Evolutionary conservation across 2,888 invertebrate genomes (phyloP).

Genomic region (Melikaiella ostensackeni): DNA sequence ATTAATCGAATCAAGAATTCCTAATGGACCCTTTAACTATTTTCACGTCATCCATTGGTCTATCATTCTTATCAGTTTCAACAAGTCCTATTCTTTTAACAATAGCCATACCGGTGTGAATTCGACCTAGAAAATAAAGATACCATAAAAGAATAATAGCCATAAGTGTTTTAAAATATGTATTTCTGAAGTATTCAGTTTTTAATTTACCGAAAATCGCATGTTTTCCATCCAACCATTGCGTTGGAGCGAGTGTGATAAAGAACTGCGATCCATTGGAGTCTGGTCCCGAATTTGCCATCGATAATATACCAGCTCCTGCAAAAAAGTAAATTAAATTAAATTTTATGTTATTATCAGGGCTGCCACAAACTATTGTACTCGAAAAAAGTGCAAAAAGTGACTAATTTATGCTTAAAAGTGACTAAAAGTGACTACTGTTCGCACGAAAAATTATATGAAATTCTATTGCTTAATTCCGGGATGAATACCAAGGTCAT

Average conservation of each 20-base stretch:
- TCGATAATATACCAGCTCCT: slow-evolving; percentile 88
- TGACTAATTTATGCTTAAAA: too few relatives aligned
- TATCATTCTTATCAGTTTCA: slow-evolving; percentile 95
- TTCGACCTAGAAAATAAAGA: slow-evolving; percentile 79
- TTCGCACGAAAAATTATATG: too few relatives aligned
- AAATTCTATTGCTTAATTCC: too few relatives aligned
- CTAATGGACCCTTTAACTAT: slow-evolving; percentile 82
- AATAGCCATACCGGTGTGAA: slow-evolving; percentile 92
- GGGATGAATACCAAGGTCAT: too few relatives aligned
- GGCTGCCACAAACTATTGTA: too few relatives aligned
- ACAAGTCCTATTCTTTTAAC: slow-evolving; percentile 95
- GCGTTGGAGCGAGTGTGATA: slow-evolving; percentile 96
- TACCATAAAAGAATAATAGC: neutral
- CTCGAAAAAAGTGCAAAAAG: too few relatives aligned
- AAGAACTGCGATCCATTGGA: slow-evolving; percentile 99
- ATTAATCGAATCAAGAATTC: slow-evolving; percentile 68
- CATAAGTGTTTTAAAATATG: too few relatives aligned
- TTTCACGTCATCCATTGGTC: slow-evolving; percentile 92
- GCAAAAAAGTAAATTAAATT: slow-evolving; percentile 48
- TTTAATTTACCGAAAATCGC: slow-evolving; percentile 89
- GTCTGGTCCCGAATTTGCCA: slow-evolving; percentile 99
- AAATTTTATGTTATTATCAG: too few relatives aligned
- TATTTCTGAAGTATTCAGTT: neutral
- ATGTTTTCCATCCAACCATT: slow-evolving; percentile 99
- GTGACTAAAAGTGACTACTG: too few relatives aligned